Conservation (phyloP, 92 coral and sea anemone genomes). For the Parazoanthus swiftii region DNA sequence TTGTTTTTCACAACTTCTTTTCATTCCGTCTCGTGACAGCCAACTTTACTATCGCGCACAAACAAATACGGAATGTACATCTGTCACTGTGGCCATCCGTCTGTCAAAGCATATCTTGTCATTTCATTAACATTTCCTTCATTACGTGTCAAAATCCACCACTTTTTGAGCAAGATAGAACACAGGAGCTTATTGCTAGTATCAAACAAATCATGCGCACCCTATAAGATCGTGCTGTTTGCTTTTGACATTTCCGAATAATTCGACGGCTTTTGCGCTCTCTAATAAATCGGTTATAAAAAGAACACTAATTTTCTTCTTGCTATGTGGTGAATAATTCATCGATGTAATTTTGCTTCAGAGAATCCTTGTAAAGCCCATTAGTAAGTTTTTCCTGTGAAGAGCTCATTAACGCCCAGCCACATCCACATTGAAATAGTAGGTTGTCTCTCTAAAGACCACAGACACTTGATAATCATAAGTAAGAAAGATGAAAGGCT, state of each 20-base stretch:
- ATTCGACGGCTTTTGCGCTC: conserved; percentile 27
- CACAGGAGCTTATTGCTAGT: conserved; percentile 23
- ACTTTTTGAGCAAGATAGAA: conserved; percentile 17
- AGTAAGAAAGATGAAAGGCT: conserved; percentile 64
- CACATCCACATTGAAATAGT: conserved; percentile 65
- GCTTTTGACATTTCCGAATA: conserved; percentile 32
- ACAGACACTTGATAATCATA: conserved; percentile 71
- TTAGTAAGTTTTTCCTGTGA: conserved; percentile 60
- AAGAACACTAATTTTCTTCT: conserved; percentile 23
- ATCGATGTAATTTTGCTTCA: conserved; percentile 59
- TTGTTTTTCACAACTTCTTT: conserved; percentile 88
- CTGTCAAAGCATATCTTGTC: conserved; percentile 75
- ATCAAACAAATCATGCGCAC: conserved; percentile 1
- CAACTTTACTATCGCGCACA: conserved; percentile 75
- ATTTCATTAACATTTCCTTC: conserved; percentile 64
- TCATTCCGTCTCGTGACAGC: conserved; percentile 80
- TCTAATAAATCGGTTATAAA: conserved; percentile 19
- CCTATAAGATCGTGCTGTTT: conserved; percentile 27
- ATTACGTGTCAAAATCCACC: conserved; percentile 69
- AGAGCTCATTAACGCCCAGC: conserved; percentile 85
- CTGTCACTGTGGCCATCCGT: conserved; percentile 68
- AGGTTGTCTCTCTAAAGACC: conserved; percentile 60
- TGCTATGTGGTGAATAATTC: conserved; percentile 53
- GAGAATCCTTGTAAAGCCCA: conserved; percentile 44
- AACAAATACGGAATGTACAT: conserved; percentile 65